Evolutionary conservation across 2,888 invertebrate genomes (phyloP), one percentile per base, ranked within the genome.

Genomic region (Orthosia incerta): DNA sequence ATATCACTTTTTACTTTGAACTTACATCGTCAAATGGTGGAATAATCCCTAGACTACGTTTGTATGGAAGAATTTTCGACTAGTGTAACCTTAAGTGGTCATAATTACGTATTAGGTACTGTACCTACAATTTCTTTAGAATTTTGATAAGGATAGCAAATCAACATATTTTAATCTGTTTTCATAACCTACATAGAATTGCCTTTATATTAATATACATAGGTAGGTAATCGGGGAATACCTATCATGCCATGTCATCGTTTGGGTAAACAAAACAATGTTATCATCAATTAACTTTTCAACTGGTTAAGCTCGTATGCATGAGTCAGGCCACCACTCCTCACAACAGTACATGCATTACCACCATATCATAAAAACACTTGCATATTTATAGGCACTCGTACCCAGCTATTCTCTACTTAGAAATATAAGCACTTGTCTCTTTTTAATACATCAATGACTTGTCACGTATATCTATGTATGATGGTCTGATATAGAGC

Each of bases 111-210:
- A 45, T 71, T 7, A 16, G 2, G 26, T 39, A 39, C 23, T 46
- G 66, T 75, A 50, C 4, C 3, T 39, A 70, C 13, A 51, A 46
- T 76, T 48, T n/a, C 23, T 57, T 23, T 12, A 12, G n/a, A 62
- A 69, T 76, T 15, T 56, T 69, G 60, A 61, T 76, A 51, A 50
- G 13, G 61, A 70, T 76, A 76, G 76, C n/a, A 12, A 76, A 55
- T 76, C 68, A 45, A 55, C 39, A n/a, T n/a, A 18, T 53, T 71
- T 23, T 53, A 56, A 60, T 67, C 51, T 26, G 9, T 76, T 15
- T 45, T 57, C 15, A 56, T 45, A 45, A 51, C n/a, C 26, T 55
- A 55, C 69, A 45, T 51, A 20, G 13, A 45, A 39, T 57, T 23
- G 39, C 31, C 31, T 57, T 59, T 48, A 13, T 53, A 66, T n/a